These are phyloP conservation scores for Sebastes ruberrimus DNA, from an alignment of 2,797 vertebrate genomes.

Conservation along the genomic window DNA sequence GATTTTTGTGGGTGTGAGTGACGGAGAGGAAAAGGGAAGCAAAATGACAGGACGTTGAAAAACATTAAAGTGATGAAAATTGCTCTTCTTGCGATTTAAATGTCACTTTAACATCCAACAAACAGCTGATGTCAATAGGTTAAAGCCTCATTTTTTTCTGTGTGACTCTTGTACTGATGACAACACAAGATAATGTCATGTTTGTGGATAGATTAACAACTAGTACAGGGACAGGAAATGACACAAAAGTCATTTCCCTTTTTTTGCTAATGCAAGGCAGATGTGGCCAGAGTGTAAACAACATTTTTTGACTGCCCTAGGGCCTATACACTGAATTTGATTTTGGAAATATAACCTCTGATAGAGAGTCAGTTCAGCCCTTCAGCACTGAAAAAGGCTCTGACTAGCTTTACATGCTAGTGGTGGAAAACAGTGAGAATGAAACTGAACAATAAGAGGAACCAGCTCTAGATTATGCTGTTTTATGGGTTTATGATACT, in stretches of 20 bases:
- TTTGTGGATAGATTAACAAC: conserved; percentile 2
- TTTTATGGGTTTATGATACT: background rate
- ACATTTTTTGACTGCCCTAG: background rate
- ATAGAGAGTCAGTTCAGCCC: background rate
- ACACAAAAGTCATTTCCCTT: conserved; percentile 26
- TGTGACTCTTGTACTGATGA: background rate
- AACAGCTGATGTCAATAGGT: background rate
- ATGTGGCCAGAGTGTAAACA: background rate
- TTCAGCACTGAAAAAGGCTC: background rate
- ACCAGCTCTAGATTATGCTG: background rate
- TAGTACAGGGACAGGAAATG: conserved; percentile 38
- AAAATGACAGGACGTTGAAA: background rate
- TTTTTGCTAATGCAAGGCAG: conserved; percentile 7
- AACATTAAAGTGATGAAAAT: background rate
- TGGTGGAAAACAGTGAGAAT: background rate
- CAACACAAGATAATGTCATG: background rate
- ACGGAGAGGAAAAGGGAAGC: background rate
- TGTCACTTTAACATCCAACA: background rate
- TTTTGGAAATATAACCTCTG: background rate
- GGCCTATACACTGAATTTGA: background rate
- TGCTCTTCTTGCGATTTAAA: background rate
- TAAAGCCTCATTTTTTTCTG: background rate
- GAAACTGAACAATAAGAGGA: background rate
- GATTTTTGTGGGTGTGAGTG: conserved; percentile 15
- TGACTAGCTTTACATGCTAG: background rate